A percentile compares a stretch with the other conserved stretches of the same genome.
These are phyloP conservation scores for Rhinichthys osculus DNA, from an alignment of 2,797 vertebrate genomes.

Conservation along the genomic window DNA sequence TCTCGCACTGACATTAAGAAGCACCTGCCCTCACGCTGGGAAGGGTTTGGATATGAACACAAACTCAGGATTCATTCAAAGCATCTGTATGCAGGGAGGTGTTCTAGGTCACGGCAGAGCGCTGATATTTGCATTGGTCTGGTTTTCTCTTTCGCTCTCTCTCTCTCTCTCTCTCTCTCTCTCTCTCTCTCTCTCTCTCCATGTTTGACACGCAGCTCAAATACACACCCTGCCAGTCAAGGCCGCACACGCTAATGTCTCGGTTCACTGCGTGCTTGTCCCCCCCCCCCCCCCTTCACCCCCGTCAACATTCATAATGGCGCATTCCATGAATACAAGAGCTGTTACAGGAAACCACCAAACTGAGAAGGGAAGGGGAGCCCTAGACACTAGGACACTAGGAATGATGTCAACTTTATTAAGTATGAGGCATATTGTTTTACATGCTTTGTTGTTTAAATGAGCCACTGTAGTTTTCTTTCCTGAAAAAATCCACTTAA, in stretches of 20 bases:
- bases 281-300: background rate
- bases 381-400: slow-evolving; percentile 38
- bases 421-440: slow-evolving; percentile 5
- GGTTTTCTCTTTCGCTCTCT: background rate
- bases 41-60: slow-evolving; percentile 39
- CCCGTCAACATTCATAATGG: slow-evolving; percentile 32
- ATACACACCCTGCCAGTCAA: slow-evolving; percentile 56
- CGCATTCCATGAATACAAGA: slow-evolving; percentile 29
- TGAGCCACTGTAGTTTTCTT: background rate
- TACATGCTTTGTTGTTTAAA: slow-evolving; percentile 3
- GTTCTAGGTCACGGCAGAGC: slow-evolving; percentile 25
- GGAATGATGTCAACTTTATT: background rate
- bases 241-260: slow-evolving; percentile 36
- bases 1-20: slow-evolving; percentile 9
- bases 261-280: slow-evolving; percentile 48
- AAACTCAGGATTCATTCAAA: slow-evolving; percentile 30
- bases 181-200: slow-evolving; percentile 13
- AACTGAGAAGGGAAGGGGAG: background rate
- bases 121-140: slow-evolving; percentile 36
- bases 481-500: background rate
- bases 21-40: slow-evolving; percentile 18
- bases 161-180: too few species aligned
- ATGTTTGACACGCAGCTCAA: slow-evolving; percentile 45
- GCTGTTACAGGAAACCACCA: slow-evolving; percentile 37
- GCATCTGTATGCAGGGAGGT: slow-evolving; percentile 38